Conservation (phyloP, 1,140 invertebrate genomes). For the Ostrea edulis region DNA sequence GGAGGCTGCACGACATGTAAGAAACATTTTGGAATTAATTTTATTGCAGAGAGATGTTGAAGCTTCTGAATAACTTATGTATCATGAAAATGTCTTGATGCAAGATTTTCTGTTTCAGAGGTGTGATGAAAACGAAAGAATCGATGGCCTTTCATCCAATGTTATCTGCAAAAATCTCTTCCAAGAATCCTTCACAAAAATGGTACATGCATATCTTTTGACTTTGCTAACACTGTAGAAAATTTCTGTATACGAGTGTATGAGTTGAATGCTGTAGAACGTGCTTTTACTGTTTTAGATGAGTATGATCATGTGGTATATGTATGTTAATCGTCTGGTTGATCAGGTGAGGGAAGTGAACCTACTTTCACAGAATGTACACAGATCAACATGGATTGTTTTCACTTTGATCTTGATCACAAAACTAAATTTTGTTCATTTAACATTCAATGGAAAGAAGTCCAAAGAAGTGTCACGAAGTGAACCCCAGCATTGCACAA, state of each 20-base stretch:
- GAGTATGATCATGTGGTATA: slow-evolving; percentile 44
- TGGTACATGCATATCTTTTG: slow-evolving; percentile 53
- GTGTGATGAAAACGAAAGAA: slow-evolving; percentile 67
- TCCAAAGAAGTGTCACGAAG: not conserved
- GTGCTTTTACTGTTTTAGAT: slow-evolving; percentile 40
- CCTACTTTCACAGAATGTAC: not conserved
- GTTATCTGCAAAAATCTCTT: slow-evolving; percentile 63
- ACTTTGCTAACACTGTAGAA: not conserved
- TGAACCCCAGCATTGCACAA: not conserved
- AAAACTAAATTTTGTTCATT: not conserved
- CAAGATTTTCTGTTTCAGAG: slow-evolving; percentile 56
- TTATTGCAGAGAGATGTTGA: too few species aligned
- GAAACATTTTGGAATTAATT: not conserved
- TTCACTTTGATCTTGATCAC: slow-evolving; percentile 3
- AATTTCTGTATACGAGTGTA: not conserved
- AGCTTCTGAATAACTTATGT: too few species aligned
- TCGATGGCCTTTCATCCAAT: slow-evolving; percentile 57
- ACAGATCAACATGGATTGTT: not conserved
- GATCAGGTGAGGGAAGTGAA: slow-evolving; percentile 12
- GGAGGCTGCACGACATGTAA: slow-evolving; percentile 59
- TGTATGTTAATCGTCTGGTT: slow-evolving; percentile 41
- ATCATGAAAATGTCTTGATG: too few species aligned
- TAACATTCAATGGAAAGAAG: not conserved
- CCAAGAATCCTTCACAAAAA: slow-evolving; percentile 60
- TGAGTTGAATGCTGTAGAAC: not conserved